A percentile compares a stretch with the other conserved stretches of the same genome.
Conservation (phyloP, 2,797 vertebrate genomes). For the Sebastes hopkinsi region DNA sequence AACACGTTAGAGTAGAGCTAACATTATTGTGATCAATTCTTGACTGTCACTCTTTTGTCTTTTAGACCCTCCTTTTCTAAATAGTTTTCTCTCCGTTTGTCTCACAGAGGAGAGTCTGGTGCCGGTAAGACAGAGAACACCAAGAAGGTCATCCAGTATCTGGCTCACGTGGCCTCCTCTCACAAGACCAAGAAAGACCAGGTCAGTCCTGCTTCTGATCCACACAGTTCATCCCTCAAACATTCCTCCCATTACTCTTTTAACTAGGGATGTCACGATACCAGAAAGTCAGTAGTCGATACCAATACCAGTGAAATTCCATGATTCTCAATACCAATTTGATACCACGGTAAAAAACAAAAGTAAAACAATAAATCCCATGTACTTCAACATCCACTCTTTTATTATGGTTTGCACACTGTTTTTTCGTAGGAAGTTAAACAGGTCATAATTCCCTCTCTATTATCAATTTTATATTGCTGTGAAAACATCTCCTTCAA, state of each 20-base stretch:
- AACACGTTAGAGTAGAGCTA: not conserved
- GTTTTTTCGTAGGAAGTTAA: too few relatives aligned
- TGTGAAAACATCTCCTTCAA: too few relatives aligned
- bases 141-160: constrained; percentile 98
- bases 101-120: constrained; percentile 92
- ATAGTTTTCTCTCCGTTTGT: not conserved
- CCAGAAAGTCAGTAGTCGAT: too few relatives aligned
- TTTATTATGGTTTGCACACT: too few relatives aligned
- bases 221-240: not conserved
- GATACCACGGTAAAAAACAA: too few relatives aligned
- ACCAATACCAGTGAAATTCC: too few relatives aligned
- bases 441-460: too few relatives aligned
- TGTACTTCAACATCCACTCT: too few relatives aligned
- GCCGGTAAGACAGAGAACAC: constrained; percentile 99
- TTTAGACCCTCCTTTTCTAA: not conserved
- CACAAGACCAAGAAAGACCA: constrained; percentile 99
- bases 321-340: too few relatives aligned
- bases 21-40: not conserved
- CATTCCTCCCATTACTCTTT: not conserved
- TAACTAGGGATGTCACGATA: too few relatives aligned
- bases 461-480: too few relatives aligned
- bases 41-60: not conserved
- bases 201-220: constrained; percentile 80
- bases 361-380: too few relatives aligned
- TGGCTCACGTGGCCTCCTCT: constrained; percentile 96